Evolutionary conservation across 2,113 vertebrate species (phyloP).

Genomic region (Riparia riparia): DNA sequence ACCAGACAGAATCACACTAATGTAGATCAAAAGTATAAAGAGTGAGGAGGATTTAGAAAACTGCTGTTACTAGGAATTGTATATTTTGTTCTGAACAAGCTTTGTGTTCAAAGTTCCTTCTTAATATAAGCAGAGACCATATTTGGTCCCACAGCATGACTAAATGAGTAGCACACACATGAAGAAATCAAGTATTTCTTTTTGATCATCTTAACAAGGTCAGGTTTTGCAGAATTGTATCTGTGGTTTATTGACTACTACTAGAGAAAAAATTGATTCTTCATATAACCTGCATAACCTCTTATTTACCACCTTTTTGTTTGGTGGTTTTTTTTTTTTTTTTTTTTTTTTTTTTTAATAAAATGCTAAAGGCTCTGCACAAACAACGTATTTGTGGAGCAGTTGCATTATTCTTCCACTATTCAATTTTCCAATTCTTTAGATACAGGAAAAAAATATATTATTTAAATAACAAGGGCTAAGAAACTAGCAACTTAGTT

Average conservation of each 20-base stretch:
- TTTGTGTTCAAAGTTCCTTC: neutral
- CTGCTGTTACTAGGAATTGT: neutral
- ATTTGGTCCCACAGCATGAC: neutral
- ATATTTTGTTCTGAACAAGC: neutral
- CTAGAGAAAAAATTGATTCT: neutral
- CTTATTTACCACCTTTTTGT: neutral
- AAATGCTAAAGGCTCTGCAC: neutral
- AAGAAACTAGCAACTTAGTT: neutral
- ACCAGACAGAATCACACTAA: neutral
- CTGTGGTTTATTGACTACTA: neutral
- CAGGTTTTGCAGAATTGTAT: neutral
- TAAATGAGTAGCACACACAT: neutral
- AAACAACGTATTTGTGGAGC: neutral
- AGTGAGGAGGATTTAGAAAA: neutral
- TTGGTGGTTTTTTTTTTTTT: neutral
- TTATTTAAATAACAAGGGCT: neutral
- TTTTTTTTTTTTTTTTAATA: neutral
- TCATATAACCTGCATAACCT: neutral
- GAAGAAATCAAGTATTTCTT: neutral
- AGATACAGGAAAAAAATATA: neutral
- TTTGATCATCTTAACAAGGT: neutral
- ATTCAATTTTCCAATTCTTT: neutral
- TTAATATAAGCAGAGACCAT: neutral
- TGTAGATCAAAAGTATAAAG: rapidly evolving
- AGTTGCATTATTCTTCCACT: neutral